These are phyloP conservation scores for Melitaea athalia DNA, from an alignment of 2,888 invertebrate genomes.

Conservation along the genomic window DNA sequence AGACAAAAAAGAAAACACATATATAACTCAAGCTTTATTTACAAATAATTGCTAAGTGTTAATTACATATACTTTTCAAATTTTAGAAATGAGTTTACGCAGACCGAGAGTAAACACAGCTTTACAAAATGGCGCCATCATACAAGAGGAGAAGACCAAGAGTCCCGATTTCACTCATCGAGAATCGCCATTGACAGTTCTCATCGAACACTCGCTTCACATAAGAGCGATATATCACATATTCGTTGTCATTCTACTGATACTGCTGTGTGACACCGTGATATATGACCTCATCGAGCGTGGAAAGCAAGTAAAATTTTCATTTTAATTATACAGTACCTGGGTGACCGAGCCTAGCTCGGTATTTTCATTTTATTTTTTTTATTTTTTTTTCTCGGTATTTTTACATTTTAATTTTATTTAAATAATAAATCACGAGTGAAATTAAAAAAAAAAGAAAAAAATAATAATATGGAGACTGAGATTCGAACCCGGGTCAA, in stretches of 20 bases:
- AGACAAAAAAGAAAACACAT: no score
- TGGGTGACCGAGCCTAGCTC: no score
- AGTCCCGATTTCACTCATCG: slow-evolving; percentile 83
- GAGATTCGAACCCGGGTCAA: no score
- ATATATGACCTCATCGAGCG: slow-evolving; percentile 87
- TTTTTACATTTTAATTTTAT: no score
- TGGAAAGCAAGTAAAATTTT: slow-evolving; percentile 85
- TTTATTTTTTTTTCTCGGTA: no score
- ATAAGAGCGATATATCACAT: slow-evolving; percentile 93
- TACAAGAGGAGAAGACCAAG: slow-evolving; percentile 46
- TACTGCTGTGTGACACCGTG: slow-evolving; percentile 87
- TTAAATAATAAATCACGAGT: no score
- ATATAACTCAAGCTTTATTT: no score
- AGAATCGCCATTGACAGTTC: slow-evolving; percentile 90
- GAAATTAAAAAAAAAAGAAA: no score
- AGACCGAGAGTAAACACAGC: slow-evolving; percentile 38
- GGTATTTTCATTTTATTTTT: no score
- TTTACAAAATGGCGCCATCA: slow-evolving; percentile 50
- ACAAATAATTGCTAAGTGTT: background rate
- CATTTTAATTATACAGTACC: slow-evolving; percentile 9
- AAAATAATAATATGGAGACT: no score
- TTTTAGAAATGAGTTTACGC: slow-evolving; percentile 41
- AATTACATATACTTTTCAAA: slow-evolving; percentile 22
- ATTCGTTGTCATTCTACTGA: slow-evolving; percentile 88
- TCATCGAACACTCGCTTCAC: slow-evolving; percentile 88